Percentiles rank a stretch among this genome's conserved stretches.
Evolutionary conservation across 2,113 vertebrate genomes (phyloP).

Genomic region (Misgurnus mizolepis): DNA sequence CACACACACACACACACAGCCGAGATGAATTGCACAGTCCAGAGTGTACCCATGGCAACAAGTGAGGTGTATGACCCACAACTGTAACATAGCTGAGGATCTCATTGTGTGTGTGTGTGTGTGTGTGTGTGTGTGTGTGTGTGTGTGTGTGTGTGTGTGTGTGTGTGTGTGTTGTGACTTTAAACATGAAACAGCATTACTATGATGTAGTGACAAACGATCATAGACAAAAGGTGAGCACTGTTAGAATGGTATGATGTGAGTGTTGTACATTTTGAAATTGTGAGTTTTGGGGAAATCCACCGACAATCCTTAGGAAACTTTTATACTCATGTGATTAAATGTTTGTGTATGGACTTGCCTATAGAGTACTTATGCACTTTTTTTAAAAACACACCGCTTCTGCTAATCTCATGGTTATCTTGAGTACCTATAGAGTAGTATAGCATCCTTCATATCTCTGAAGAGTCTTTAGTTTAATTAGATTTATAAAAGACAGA

Average conservation of each 20-base stretch:
- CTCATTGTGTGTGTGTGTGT: slow-evolving; percentile 19
- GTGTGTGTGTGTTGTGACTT: slow-evolving; percentile 20
- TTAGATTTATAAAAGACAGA: too few species aligned
- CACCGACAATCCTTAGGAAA: background rate
- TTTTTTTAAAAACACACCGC: too few species aligned
- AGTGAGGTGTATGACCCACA: slow-evolving; percentile 15
- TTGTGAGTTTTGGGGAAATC: background rate
- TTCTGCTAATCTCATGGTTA: too few species aligned
- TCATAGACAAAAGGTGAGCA: background rate
- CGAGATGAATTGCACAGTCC: slow-evolving; percentile 46
- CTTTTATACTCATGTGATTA: background rate
- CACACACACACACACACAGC: slow-evolving; percentile 14
- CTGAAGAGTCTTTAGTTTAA: too few species aligned
- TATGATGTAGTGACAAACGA: background rate
- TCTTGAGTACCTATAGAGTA: too few species aligned
- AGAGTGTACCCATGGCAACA: slow-evolving; percentile 57
- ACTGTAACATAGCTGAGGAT: slow-evolving; percentile 34
- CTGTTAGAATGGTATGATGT: background rate
- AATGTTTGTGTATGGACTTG: too few species aligned
- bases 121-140: slow-evolving; percentile 27
- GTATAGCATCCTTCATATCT: too few species aligned
- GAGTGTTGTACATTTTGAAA: background rate
- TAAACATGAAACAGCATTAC: slow-evolving; percentile 12
- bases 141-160: slow-evolving; percentile 24
- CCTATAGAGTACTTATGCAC: too few species aligned